Conservation (phyloP, 2,797 vertebrate genomes). For the Botia almorhae region DNA sequence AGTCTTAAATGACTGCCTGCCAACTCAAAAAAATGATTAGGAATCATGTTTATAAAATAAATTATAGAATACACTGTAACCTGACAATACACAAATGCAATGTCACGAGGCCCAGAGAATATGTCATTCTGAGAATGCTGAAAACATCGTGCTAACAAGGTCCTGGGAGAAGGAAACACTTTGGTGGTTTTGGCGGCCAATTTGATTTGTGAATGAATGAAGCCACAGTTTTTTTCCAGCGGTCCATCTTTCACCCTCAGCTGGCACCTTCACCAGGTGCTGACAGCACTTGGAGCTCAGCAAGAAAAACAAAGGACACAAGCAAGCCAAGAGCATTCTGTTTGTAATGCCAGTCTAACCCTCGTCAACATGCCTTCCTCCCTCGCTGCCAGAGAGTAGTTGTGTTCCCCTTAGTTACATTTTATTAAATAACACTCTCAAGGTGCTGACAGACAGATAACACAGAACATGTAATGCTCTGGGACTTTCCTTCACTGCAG, state of each 20-base stretch:
- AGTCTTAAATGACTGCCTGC: slow-evolving; percentile 7
- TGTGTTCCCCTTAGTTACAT: slow-evolving; percentile 16
- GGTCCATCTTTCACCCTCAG: slow-evolving; percentile 19
- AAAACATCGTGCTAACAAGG: slow-evolving; percentile 35
- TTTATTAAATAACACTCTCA: slow-evolving; percentile 7
- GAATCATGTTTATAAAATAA: slow-evolving; percentile 34
- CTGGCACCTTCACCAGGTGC: slow-evolving; percentile 48
- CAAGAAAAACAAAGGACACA: slow-evolving; percentile 58
- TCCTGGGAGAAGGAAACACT: slow-evolving; percentile 37
- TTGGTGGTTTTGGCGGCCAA: slow-evolving; percentile 12
- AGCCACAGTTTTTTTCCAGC: slow-evolving; percentile 13
- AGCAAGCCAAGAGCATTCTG: slow-evolving; percentile 55
- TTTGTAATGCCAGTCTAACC: slow-evolving; percentile 39
- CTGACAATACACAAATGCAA: slow-evolving; percentile 19
- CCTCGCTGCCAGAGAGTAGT: slow-evolving; percentile 39
- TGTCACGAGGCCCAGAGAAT: background rate
- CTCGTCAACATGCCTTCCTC: slow-evolving; percentile 42
- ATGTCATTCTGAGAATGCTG: background rate
- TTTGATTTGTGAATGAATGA: slow-evolving; percentile 32
- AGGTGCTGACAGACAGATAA: slow-evolving; percentile 21
- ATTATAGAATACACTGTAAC: slow-evolving; percentile 28
- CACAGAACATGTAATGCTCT: background rate
- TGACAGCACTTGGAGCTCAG: slow-evolving; percentile 41
- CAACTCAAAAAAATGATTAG: slow-evolving; percentile 11
- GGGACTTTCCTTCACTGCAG: background rate